Base-by-base conservation (phyloP, 1,140 invertebrate genomes). In the Pseudomyrmex dendroicus region DNA sequence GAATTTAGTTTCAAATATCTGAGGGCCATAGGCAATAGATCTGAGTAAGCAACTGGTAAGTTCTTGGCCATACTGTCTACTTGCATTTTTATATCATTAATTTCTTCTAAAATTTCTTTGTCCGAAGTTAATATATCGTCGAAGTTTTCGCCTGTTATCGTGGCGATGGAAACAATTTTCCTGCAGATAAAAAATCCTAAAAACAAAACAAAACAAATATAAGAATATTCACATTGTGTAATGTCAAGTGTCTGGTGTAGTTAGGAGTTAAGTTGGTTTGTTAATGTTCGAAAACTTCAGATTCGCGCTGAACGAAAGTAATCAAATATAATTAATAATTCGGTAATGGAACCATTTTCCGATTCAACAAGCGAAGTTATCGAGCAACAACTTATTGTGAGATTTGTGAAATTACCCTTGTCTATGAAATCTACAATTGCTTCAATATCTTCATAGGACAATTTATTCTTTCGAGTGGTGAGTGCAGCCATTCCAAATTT, bases 401-500 rank as follows among this genome's bases (percentile, higher is more conserved):
- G 17, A 83, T 74, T 88, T 0, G 48, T 2, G 10, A 22, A 35
- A 35, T 25, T 91, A 93, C 96, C 98, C 94, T 95, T 94, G 94
- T 99, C 96, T 86, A 99, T 99, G 86, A 97, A 99, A 50, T 97
- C 95, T 0, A 97, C 98, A 25, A 99, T 98, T 92, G 95, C 93
- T 72, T 97, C 96, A 63, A 99, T 98, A 88, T 99, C 98, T 20
- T 95, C 91, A 94, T 99, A 98, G 86, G 96, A 96, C 0, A 99
- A 94, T 17, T 98, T 98, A 87, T 7, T 0, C 35, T 35, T 35
- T 4, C 99, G 95, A 5, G 99, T 99, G 7, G 99, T 99, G 2
- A 99, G 94, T 0, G 99, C 99, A 4, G 99, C 98, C 1, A 99
- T 98, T 67, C 98, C 98, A n/a, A 99, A 94, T 83, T 98, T 95